These are phyloP conservation scores for Sinocyclocheilus grahami DNA, from an alignment of 2,113 vertebrate species.

Conservation along the genomic window DNA sequence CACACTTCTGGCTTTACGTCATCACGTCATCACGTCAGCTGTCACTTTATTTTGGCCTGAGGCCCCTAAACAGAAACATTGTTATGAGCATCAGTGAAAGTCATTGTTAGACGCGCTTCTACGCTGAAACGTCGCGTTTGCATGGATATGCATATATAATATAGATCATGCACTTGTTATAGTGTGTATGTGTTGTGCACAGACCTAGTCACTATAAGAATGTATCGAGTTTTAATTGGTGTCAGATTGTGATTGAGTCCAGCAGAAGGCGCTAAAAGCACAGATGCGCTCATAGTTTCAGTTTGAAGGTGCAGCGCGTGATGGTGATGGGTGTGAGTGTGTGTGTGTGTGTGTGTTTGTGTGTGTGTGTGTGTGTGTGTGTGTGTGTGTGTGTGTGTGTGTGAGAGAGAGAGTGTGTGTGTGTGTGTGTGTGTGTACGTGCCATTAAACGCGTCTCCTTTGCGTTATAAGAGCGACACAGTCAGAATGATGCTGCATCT, in stretches of 20 bases:
- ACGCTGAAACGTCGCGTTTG: too few species aligned
- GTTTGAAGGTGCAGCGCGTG: conserved; percentile 4
- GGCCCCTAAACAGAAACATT: too few species aligned
- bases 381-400: neutral
- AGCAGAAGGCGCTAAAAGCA: neutral
- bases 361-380: neutral
- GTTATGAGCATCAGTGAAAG: too few species aligned
- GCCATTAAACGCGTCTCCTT: conserved; percentile 64
- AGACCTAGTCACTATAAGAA: too few species aligned
- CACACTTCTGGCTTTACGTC: too few species aligned
- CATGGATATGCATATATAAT: too few species aligned
- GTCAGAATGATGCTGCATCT: neutral
- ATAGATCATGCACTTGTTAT: too few species aligned
- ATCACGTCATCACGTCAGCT: too few species aligned
- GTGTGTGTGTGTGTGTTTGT: neutral
- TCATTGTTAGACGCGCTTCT: too few species aligned
- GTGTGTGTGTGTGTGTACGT: conserved; percentile 55
- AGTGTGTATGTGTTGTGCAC: neutral
- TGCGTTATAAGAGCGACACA: neutral
- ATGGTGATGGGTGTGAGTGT: neutral
- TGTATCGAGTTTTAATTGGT: neutral
- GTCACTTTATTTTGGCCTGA: too few species aligned
- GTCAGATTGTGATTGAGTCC: neutral
- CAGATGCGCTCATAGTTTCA: neutral
- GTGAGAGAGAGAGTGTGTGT: neutral